These are phyloP conservation scores for Phaethornis superciliosus DNA, from an alignment of 2,113 vertebrate genomes.

Conservation along the genomic window DNA sequence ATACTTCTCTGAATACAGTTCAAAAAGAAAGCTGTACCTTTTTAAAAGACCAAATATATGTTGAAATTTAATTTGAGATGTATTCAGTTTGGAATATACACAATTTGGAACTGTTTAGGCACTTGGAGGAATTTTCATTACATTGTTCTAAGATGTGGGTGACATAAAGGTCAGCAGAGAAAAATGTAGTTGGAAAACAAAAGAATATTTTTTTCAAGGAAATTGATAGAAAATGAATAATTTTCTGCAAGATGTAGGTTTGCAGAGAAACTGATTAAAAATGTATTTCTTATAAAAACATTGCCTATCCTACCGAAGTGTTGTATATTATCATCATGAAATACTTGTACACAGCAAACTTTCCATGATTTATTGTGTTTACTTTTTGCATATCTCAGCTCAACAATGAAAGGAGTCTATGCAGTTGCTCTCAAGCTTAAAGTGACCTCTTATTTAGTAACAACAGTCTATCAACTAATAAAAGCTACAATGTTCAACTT, in stretches of 20 bases:
- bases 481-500: conserved; percentile 47
- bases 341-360: conserved; percentile 17
- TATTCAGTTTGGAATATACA: conserved; percentile 42
- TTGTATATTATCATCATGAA: background rate
- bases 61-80: conserved; percentile 50
- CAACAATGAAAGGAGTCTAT: background rate
- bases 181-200: conserved; percentile 15
- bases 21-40: background rate
- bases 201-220: background rate
- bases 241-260: background rate
- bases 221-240: background rate
- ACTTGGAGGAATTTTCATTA: conserved; percentile 57
- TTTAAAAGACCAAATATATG: conserved; percentile 39
- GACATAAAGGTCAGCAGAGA: conserved; percentile 28
- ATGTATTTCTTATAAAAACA: background rate
- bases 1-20: conserved; percentile 3
- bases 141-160: conserved; percentile 6
- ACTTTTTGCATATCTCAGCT: conserved; percentile 46
- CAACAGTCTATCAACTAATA: conserved; percentile 51
- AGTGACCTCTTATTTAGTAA: conserved; percentile 62
- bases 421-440: conserved; percentile 21
- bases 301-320: background rate
- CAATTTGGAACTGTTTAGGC: conserved; percentile 32
- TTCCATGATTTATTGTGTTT: conserved; percentile 60
- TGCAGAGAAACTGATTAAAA: background rate